These are phyloP conservation scores for Drosophila prostipennis DNA, from an alignment of 2,888 invertebrate species.

Conservation along the genomic window DNA sequence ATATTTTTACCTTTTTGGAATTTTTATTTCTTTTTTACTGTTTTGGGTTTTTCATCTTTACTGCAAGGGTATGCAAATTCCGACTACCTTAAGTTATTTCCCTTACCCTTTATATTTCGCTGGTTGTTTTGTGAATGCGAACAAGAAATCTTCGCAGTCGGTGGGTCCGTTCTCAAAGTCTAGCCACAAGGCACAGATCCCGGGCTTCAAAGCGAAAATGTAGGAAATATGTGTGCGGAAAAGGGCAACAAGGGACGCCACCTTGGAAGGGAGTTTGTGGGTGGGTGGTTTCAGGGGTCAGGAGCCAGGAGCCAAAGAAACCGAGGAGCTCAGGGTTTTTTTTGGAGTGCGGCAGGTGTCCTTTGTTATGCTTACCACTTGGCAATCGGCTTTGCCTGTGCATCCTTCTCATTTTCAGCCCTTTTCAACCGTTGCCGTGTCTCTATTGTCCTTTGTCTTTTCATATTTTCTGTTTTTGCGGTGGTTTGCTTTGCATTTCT, in stretches of 20 bases:
- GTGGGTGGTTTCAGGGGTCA: not conserved
- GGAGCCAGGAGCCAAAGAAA: not conserved
- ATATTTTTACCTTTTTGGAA: too few relatives aligned
- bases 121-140: conserved; percentile 19
- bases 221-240: conserved; percentile 68
- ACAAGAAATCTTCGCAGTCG: conserved; percentile 37
- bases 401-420: conserved; percentile 16
- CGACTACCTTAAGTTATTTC: not conserved
- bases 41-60: not conserved
- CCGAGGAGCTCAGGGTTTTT: conserved; percentile 19
- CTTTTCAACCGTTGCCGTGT: not conserved
- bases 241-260: conserved; percentile 49
- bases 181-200: conserved; percentile 35
- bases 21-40: not conserved
- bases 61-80: not conserved
- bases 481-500: conserved; percentile 41
- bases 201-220: conserved; percentile 73
- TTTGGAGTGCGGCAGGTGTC: conserved; percentile 73
- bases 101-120: not conserved
- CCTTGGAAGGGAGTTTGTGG: conserved; percentile 6
- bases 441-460: conserved; percentile 34
- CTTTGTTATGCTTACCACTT: conserved; percentile 80
- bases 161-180: conserved; percentile 48
- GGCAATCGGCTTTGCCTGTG: conserved; percentile 73
- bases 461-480: conserved; percentile 43